Evolutionary conservation across 2,113 vertebrate species (phyloP).

Genomic region (Sturnira hondurensis): DNA sequence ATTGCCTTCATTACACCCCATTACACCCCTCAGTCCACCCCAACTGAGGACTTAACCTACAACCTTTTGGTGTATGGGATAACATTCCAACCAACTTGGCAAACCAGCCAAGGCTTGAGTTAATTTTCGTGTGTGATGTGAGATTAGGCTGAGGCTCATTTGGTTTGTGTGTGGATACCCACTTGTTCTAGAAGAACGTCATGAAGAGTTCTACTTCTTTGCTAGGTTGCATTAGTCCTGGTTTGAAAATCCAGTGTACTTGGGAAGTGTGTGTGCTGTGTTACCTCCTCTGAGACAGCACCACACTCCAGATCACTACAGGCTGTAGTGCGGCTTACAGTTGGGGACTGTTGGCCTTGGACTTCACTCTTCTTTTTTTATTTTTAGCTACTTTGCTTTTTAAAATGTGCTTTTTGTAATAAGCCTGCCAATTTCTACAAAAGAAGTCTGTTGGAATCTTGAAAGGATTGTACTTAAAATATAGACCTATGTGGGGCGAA

Average conservation of each 20-base stretch:
- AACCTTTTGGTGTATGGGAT: no score
- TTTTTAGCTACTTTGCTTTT: not conserved
- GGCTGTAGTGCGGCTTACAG: fast-evolving
- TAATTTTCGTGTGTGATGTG: not conserved
- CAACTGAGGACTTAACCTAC: no score
- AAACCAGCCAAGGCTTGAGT: not conserved
- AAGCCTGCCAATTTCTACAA: not conserved
- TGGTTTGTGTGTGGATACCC: not conserved
- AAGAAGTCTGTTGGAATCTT: not conserved
- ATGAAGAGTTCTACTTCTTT: no score
- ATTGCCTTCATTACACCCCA: no score
- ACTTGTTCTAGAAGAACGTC: not conserved
- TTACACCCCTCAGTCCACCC: no score
- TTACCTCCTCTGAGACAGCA: not conserved
- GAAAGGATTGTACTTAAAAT: not conserved
- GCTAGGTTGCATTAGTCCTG: not conserved
- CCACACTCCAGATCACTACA: fast-evolving
- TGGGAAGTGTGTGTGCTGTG: fast-evolving
- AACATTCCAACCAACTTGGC: no score
- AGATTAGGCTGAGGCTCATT: not conserved
- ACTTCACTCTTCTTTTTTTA: not conserved
- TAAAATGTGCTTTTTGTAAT: not conserved
- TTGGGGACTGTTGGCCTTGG: fast-evolving
- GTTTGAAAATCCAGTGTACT: fast-evolving
- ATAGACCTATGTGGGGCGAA: not conserved